phyloP scores from a whole-genome alignment of 2,797 vertebrate genomes.

The Chanos chanos region DNA sequence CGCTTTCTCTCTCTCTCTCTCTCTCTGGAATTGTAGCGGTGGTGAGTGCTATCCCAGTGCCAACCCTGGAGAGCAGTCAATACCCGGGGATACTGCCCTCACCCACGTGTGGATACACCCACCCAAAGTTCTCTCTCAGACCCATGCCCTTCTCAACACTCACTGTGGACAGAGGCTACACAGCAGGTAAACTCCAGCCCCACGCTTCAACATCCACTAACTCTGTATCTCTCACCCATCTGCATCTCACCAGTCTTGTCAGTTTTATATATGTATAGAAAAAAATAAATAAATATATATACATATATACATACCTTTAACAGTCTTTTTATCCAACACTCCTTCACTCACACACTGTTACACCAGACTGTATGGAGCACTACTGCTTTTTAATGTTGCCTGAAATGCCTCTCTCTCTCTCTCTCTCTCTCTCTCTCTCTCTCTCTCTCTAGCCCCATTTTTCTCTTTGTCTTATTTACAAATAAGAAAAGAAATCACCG shows the following conservation, averaged over 20 bases:
- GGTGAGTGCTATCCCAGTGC: conserved; percentile 91
- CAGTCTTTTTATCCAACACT: no score
- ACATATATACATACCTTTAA: no score
- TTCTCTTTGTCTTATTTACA: conserved; percentile 6
- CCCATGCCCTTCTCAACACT: conserved; percentile 88
- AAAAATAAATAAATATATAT: no score
- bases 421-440: background rate
- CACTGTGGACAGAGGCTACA: conserved; percentile 83
- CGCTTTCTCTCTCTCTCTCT: background rate
- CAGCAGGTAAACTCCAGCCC: conserved; percentile 70
- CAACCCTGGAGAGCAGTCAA: conserved; percentile 87
- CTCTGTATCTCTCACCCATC: no score
- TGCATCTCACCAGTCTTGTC: no score
- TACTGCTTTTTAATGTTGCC: background rate
- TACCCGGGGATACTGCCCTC: conserved; percentile 89
- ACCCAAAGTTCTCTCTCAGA: conserved; percentile 85
- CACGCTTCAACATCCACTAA: no score
- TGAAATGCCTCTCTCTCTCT: background rate
- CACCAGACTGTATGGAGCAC: background rate
- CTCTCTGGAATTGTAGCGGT: conserved; percentile 67
- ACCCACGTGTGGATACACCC: conserved; percentile 85
- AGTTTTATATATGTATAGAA: no score
- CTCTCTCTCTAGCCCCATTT: background rate
- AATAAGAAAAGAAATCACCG: no score
- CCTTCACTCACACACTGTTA: no score